Conservation (phyloP, 2,113 vertebrate species). For the Murina feae region DNA sequence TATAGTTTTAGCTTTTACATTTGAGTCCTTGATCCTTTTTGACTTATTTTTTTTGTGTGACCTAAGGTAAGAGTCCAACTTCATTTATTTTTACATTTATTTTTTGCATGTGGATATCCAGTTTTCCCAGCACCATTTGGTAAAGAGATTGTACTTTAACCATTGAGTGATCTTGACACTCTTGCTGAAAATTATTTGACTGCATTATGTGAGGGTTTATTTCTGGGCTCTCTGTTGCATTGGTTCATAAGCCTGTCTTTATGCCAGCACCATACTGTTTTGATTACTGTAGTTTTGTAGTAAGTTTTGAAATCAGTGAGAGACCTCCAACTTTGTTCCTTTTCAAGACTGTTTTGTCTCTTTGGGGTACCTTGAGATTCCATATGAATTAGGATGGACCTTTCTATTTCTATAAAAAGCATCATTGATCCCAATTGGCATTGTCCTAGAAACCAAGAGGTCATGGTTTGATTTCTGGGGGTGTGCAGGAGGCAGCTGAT, state of each 20-base stretch:
- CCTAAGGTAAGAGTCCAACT: background rate
- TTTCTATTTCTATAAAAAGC: background rate
- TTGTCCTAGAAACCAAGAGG: too few species aligned
- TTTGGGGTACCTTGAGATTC: background rate
- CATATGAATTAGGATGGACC: background rate
- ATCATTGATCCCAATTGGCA: background rate
- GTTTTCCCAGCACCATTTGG: background rate
- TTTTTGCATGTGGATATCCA: background rate
- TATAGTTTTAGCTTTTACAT: background rate
- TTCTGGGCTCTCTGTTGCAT: background rate
- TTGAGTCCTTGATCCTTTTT: background rate
- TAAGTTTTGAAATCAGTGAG: slow-evolving; percentile 11
- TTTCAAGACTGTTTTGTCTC: slow-evolving; percentile 7
- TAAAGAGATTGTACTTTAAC: background rate
- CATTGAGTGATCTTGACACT: background rate
- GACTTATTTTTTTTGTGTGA: background rate
- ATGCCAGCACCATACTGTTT: background rate
- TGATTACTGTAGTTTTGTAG: background rate
- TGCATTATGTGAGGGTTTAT: background rate
- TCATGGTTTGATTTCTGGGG: too few species aligned
- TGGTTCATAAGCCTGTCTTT: background rate
- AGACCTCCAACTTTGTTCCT: background rate
- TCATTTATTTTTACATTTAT: background rate
- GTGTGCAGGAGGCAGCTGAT: too few species aligned
- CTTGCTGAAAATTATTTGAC: background rate